Evolutionary conservation across 2,113 vertebrate species (phyloP).

Genomic region (Aphyosemion australe): DNA sequence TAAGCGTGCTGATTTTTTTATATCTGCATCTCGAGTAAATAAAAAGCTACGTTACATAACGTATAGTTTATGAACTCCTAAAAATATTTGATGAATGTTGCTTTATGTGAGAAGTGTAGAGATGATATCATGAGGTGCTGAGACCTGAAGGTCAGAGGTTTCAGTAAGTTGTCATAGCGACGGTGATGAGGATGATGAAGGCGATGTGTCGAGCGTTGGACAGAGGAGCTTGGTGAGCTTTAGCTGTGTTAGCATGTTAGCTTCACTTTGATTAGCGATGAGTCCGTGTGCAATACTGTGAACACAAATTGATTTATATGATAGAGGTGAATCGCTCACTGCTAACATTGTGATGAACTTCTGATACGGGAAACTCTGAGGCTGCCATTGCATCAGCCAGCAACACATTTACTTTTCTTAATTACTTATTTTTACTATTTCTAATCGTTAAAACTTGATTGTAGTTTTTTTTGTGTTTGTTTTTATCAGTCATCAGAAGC

Average conservation of each 20-base stretch:
- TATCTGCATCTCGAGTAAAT: neutral
- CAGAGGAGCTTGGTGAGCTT: conserved; percentile 12
- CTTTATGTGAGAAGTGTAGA: conserved; percentile 1
- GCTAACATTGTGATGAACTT: conserved; percentile 20
- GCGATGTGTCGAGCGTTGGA: conserved; percentile 6
- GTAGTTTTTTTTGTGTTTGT: conserved; percentile 1
- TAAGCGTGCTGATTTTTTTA: neutral
- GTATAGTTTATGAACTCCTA: neutral
- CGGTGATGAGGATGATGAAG: conserved; percentile 18
- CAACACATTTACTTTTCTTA: neutral
- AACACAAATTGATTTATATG: conserved; percentile 3
- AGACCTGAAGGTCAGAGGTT: conserved; percentile 15
- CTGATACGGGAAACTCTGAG: neutral
- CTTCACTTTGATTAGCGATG: conserved; percentile 15
- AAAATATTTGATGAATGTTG: neutral
- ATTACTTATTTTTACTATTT: neutral
- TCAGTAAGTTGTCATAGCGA: conserved; percentile 39
- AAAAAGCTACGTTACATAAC: no score
- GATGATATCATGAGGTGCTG: conserved; percentile 9
- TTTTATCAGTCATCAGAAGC: conserved; percentile 3
- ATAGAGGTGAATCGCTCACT: neutral
- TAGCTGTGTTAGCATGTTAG: conserved; percentile 24
- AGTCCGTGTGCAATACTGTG: conserved; percentile 45
- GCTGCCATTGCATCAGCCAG: neutral
- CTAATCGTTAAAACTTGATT: conserved; percentile 7